Percentiles rank a stretch among this genome's conserved stretches.
These are phyloP conservation scores for Eilema caniola DNA, from an alignment of 2,888 invertebrate genomes.

Conservation along the genomic window DNA sequence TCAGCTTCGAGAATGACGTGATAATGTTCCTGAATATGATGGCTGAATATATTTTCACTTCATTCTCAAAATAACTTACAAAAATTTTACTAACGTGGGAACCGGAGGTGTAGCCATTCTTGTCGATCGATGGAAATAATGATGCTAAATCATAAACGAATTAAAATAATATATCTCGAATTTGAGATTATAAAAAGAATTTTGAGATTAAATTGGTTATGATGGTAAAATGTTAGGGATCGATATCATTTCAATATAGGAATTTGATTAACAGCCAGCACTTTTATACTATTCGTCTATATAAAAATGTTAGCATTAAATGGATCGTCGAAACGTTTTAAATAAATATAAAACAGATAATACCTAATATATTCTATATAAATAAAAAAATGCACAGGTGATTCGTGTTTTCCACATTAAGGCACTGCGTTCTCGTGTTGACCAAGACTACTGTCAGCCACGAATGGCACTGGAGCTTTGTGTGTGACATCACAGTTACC, in stretches of 20 bases:
- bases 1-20: slow-evolving; percentile 44
- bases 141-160: slow-evolving; percentile 54
- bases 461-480: slow-evolving; percentile 28
- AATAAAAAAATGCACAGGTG: slow-evolving; percentile 32
- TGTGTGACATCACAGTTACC: slow-evolving; percentile 26
- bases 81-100: slow-evolving; percentile 36
- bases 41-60: slow-evolving; percentile 34
- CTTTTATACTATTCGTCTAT: slow-evolving; percentile 27
- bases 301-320: slow-evolving; percentile 39
- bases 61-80: slow-evolving; percentile 40
- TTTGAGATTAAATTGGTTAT: slow-evolving; percentile 28
- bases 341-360: slow-evolving; percentile 25
- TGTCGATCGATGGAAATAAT: slow-evolving; percentile 51
- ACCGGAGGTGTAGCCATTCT: slow-evolving; percentile 43
- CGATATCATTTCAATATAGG: slow-evolving; percentile 29
- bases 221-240: slow-evolving; percentile 37
- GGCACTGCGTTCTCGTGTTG: slow-evolving; percentile 24
- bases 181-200: too few relatives aligned
- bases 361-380: slow-evolving; percentile 19
- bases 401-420: slow-evolving; percentile 24
- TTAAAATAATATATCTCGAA: slow-evolving; percentile 35
- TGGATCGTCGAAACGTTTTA: slow-evolving; percentile 26
- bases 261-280: slow-evolving; percentile 30
- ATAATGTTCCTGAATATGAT: slow-evolving; percentile 21
- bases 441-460: slow-evolving; percentile 4